Evolutionary conservation across 2,113 vertebrate genomes (phyloP).

Genomic region (Pontoporia blainvillei): DNA sequence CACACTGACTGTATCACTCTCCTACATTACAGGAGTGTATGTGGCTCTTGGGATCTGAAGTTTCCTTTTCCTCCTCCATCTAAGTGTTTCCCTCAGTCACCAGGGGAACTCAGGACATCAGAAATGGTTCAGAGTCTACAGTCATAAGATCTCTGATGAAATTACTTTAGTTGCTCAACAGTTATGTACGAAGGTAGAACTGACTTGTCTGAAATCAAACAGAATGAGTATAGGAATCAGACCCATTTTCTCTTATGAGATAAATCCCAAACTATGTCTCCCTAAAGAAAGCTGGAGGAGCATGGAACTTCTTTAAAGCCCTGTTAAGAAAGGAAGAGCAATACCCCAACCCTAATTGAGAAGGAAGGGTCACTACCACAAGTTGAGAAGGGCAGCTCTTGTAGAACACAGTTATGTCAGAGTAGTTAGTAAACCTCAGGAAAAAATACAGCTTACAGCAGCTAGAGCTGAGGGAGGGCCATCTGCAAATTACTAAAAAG

Average conservation of each 20-base stretch:
- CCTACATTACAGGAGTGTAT: neutral
- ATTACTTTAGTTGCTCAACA: neutral
- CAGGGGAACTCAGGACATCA: slow-evolving; percentile 14
- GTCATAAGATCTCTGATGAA: neutral
- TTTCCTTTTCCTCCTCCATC: slow-evolving; percentile 32
- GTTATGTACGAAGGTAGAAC: neutral
- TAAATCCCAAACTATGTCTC: slow-evolving; percentile 6
- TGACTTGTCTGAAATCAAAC: neutral
- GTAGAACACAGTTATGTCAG: neutral
- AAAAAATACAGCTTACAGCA: neutral
- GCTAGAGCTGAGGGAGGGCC: neutral
- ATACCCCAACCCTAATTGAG: neutral
- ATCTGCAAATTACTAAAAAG: slow-evolving; percentile 30
- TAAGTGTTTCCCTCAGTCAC: neutral
- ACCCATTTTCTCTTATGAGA: slow-evolving; percentile 1
- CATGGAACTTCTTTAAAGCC: neutral
- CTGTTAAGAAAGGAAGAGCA: neutral
- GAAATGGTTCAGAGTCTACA: slow-evolving; percentile 29
- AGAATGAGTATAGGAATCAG: neutral
- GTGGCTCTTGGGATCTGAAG: neutral
- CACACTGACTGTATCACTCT: slow-evolving; percentile 29
- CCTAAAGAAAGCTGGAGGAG: neutral
- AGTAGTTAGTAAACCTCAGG: neutral
- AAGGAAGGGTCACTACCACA: neutral
- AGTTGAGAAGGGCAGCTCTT: neutral